These are phyloP conservation scores for Galerucella pusilla DNA, from an alignment of 2,888 invertebrate genomes.

Conservation along the genomic window DNA sequence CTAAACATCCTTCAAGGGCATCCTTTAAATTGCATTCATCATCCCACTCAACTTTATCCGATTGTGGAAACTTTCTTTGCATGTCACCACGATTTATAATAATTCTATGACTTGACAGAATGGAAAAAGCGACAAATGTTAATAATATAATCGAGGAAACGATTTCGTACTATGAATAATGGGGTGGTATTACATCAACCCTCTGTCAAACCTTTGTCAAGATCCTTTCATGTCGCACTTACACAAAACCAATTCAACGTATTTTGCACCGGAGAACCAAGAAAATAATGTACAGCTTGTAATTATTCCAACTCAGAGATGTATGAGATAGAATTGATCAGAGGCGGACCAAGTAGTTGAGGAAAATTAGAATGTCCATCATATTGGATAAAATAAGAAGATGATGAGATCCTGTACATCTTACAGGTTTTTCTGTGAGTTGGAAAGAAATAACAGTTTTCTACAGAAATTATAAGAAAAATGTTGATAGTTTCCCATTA, in stretches of 20 bases:
- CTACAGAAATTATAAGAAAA: too few species aligned
- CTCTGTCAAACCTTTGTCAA: neutral
- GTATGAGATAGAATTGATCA: slow-evolving; percentile 14
- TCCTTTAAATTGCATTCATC: too few species aligned
- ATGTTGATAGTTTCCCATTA: too few species aligned
- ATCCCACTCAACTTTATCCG: too few species aligned
- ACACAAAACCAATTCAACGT: slow-evolving; percentile 20
- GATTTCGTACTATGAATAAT: neutral
- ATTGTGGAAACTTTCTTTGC: too few species aligned
- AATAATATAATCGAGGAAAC: neutral
- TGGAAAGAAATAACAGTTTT: too few species aligned
- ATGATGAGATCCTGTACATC: too few species aligned
- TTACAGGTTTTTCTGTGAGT: too few species aligned
- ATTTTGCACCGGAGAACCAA: slow-evolving; percentile 8
- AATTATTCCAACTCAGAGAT: slow-evolving; percentile 23
- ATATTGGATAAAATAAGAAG: too few species aligned
- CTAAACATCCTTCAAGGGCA: too few species aligned
- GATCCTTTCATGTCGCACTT: slow-evolving; percentile 17
- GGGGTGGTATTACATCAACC: neutral
- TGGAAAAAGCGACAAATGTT: too few species aligned
- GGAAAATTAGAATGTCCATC: too few species aligned
- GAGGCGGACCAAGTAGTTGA: neutral
- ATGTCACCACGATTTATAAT: neutral
- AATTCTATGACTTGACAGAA: neutral
- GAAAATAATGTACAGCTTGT: slow-evolving; percentile 24